A percentile compares a stretch with the other conserved stretches of the same genome.
Evolutionary conservation across 2,797 vertebrate genomes (phyloP).

Genomic region (Petrocephalus sullivani): DNA sequence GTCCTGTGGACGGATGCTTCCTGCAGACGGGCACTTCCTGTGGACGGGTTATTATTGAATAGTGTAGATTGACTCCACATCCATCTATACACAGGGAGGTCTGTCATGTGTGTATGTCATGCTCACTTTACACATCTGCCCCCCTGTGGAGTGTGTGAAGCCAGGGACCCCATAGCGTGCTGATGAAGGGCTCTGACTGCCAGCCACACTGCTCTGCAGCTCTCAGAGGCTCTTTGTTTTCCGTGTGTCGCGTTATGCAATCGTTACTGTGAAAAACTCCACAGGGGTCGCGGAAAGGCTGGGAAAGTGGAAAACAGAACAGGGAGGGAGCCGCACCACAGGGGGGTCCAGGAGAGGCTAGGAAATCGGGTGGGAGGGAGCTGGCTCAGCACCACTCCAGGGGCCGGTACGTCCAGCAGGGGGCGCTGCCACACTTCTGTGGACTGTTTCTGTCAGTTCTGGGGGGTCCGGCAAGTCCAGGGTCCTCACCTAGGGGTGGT

Average conservation of each 20-base stretch:
- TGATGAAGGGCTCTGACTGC: neutral
- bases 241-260: neutral
- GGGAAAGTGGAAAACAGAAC: neutral
- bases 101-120: neutral
- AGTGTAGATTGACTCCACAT: neutral
- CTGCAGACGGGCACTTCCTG: too few species aligned
- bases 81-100: neutral
- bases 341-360: neutral
- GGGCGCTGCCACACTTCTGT: neutral
- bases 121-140: neutral
- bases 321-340: neutral
- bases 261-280: neutral
- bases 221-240: neutral
- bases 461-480: neutral
- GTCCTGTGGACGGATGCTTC: too few species aligned
- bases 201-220: neutral
- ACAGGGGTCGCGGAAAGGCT: neutral
- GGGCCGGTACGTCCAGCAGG: too few species aligned
- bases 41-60: too few species aligned
- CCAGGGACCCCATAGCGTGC: neutral
- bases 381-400: neutral
- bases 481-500: too few species aligned
- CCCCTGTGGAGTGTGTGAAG: neutral
- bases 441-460: too few species aligned
- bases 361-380: neutral